Evolutionary conservation across 2,888 invertebrate species (phyloP), one percentile per base, ranked within the genome.

Genomic region (Orthosia gracilis): DNA sequence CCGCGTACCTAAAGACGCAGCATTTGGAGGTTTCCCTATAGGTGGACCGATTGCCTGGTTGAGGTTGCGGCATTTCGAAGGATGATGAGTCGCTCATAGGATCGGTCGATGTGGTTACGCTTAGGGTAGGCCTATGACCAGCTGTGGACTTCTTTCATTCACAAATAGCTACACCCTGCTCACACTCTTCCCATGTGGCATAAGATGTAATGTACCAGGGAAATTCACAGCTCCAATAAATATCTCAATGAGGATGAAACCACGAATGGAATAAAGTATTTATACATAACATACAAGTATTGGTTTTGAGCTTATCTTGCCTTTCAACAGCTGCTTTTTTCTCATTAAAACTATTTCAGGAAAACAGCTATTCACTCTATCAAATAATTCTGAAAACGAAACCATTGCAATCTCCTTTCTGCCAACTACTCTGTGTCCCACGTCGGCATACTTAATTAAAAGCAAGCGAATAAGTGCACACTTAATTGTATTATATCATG

Each of bases 401-500:
- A 62, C 18, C 23, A 45, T 17, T 26, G 15, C 21, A 54, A 21
- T 50, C 3, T 50, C 64, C 47, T 61, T 50, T 77, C 79, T 84
- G 69, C 66, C 15, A 45, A 21, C 49, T 79, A 85, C 0, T 90
- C 89, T 89, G 78, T 90, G 90, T 4, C 61, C 63, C 89, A 88
- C 90, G 88, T 88, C 83, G 83, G 78, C 81, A 83, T 87, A 89
- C 88, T 91, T 92, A 92, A 92, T 93, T 91, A 91, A 89, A 88
- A 87, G 85, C 88, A 84, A 84, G 88, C 85, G 91, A 92, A 92
- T 91, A 91, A 92, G 90, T 91, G 89, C 87, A 86, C 89, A 90
- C 85, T 90, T 91, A 92, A 92, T 92, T 91, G 85, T 90, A 91
- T 91, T 92, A 91, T 91, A 90, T 92, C 87, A 89, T 86, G 87